Evolutionary conservation across 2,888 invertebrate genomes (phyloP).

Genomic region (Zygaena filipendulae): DNA sequence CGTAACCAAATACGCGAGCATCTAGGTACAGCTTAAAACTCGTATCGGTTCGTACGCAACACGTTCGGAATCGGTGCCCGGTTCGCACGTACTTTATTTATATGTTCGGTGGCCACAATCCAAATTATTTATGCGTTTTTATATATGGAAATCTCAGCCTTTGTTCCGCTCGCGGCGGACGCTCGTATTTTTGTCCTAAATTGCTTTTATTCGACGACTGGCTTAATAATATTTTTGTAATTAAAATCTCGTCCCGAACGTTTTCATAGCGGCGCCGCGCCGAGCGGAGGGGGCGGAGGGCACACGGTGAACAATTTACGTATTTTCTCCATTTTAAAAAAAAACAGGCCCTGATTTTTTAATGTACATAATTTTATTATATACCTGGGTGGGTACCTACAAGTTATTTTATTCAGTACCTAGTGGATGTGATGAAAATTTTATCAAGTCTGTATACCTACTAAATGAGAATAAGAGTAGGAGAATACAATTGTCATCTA

Average conservation of each 20-base stretch:
- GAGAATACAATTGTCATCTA: too few species aligned
- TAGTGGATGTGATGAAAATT: too few species aligned
- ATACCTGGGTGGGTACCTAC: too few species aligned
- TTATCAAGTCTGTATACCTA: too few species aligned
- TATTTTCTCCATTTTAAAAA: slow-evolving; percentile 1
- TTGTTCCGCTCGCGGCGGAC: slow-evolving; percentile 32
- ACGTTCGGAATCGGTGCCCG: too few species aligned
- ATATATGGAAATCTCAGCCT: slow-evolving; percentile 49
- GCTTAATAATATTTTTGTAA: slow-evolving; percentile 63
- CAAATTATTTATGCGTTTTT: slow-evolving; percentile 60
- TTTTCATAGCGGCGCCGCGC: slow-evolving; percentile 34
- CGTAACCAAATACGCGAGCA: too few species aligned
- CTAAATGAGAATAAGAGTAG: too few species aligned
- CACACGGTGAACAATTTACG: too few species aligned
- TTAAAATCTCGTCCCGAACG: slow-evolving; percentile 49
- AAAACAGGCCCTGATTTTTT: not conserved
- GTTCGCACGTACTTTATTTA: slow-evolving; percentile 53
- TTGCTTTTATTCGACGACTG: slow-evolving; percentile 51
- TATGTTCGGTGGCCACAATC: slow-evolving; percentile 46
- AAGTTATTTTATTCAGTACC: too few species aligned
- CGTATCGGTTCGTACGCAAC: too few species aligned
- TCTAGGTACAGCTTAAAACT: too few species aligned
- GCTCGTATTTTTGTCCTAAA: slow-evolving; percentile 34
- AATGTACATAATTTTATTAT: too few species aligned
- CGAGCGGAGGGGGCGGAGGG: not conserved